Percentiles rank a stretch among this genome's conserved stretches.
Conservation (phyloP, 2,797 vertebrate species). For the Myotis daubentonii region DNA sequence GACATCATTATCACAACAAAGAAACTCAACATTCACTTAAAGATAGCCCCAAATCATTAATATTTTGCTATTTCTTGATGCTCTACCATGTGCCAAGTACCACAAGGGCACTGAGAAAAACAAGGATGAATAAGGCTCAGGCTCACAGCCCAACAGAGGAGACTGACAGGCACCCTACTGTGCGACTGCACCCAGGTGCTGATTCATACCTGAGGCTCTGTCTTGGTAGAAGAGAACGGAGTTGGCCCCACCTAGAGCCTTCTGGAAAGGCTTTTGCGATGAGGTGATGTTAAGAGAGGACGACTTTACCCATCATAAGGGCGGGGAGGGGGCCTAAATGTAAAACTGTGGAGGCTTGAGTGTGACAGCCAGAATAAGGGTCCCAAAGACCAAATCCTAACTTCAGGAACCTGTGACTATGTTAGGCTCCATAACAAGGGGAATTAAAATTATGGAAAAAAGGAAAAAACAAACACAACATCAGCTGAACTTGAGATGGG, state of each 20-base stretch:
- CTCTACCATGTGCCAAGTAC: background rate
- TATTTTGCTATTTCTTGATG: background rate
- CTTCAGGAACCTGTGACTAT: background rate
- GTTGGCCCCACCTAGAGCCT: background rate
- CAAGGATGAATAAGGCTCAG: background rate
- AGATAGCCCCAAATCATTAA: background rate
- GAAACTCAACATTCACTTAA: background rate
- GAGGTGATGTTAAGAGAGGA: background rate
- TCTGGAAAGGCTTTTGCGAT: background rate
- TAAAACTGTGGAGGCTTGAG: background rate
- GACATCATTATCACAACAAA: background rate
- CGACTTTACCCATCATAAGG: background rate
- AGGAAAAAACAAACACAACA: background rate
- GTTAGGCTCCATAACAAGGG: background rate
- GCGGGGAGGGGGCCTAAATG: background rate
- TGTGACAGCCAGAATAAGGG: background rate
- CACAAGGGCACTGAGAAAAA: background rate
- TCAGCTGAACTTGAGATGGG: background rate
- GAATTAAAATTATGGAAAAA: background rate
- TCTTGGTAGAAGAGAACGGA: background rate
- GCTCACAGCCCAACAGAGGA: background rate
- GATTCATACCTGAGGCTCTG: background rate
- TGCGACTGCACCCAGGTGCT: rapidly evolving
- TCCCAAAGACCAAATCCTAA: background rate
- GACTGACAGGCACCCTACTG: background rate